Evolutionary conservation across 2,888 invertebrate species (phyloP), one percentile per base, ranked within the genome.

Genomic region (Diaperis boleti): DNA sequence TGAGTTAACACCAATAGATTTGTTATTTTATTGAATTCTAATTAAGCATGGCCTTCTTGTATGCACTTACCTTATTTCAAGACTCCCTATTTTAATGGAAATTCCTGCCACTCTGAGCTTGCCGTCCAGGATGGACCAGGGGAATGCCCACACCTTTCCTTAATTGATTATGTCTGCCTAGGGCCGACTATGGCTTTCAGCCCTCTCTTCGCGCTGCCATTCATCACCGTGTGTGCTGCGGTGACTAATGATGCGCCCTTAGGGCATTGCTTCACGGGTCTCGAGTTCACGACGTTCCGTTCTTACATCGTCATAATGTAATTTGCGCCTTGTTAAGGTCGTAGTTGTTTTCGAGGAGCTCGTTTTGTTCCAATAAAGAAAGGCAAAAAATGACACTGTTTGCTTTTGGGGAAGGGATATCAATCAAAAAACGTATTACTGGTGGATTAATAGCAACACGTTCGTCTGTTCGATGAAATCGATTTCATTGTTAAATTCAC

Each of bases 161-260:
- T 67, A 67, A 67, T 67, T 67, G 67, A 67, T 67, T 67, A 59
- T 64, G 65, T 65, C 64, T 37, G 62, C 49, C 18, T 17, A 8
- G 15, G 47, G 33, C 49, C 26, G 8, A 11, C 59, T 41, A 41
- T 49, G 42, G 50, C 59, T 57, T 63, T 65, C 67, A 60, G 55
- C 65, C 31, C 50, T 59, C 59, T 22, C 49, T 39, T 8, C 18
- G 3, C n/a, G n/a, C 17, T 22, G 61, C 57, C 62, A 65, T 65
- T 65, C 67, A 68, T 64, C 62, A 63, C 64, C 44, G 39, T 62
- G 61, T 67, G 60, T 62, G 47, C 18, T 14, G 61, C 59, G 57
- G 59, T 68, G 65, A 68, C 67, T 65, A 68, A 68, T 65, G 67
- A 68, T 65, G 54, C 63, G 52, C 54, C 65, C 52, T 61, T 33